Conservation (phyloP, 2,888 invertebrate species). For the Cylloceria caligata region DNA sequence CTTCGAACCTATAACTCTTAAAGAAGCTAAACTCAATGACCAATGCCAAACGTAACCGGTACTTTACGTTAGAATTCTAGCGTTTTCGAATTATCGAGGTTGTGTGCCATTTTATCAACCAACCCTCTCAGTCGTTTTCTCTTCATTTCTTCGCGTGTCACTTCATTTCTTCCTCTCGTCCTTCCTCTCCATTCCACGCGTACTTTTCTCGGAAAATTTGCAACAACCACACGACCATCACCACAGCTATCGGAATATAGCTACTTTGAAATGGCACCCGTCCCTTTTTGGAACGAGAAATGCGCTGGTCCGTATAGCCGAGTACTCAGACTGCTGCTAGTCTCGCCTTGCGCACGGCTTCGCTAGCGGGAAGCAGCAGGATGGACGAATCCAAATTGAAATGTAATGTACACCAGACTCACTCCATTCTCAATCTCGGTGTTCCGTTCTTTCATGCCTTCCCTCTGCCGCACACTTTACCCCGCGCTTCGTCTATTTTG, state of each 20-base stretch:
- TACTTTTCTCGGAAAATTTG: background rate
- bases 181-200: too few species aligned
- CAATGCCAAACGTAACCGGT: background rate
- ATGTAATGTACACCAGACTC: slow-evolving; percentile 80
- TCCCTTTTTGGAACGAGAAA: slow-evolving; percentile 34
- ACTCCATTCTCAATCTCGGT: slow-evolving; percentile 66
- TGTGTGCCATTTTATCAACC: too few species aligned
- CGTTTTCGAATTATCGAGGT: too few species aligned
- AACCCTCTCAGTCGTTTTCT: too few species aligned
- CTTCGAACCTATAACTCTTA: background rate
- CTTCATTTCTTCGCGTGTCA: too few species aligned
- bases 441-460: slow-evolving; percentile 59
- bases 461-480: slow-evolving; percentile 49
- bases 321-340: slow-evolving; percentile 71
- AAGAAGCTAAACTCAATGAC: background rate
- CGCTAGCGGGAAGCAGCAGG: slow-evolving; percentile 56
- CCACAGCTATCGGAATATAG: background rate
- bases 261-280: background rate
- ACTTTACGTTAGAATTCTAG: background rate
- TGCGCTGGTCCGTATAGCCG: slow-evolving; percentile 71
- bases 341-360: slow-evolving; percentile 60
- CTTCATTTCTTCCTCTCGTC: background rate
- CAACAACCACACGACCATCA: too few species aligned
- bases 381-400: slow-evolving; percentile 81
- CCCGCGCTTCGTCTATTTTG: slow-evolving; percentile 61